phyloP scores from a whole-genome alignment of 2,797 vertebrate genomes.

The Okamejei kenojei region DNA sequence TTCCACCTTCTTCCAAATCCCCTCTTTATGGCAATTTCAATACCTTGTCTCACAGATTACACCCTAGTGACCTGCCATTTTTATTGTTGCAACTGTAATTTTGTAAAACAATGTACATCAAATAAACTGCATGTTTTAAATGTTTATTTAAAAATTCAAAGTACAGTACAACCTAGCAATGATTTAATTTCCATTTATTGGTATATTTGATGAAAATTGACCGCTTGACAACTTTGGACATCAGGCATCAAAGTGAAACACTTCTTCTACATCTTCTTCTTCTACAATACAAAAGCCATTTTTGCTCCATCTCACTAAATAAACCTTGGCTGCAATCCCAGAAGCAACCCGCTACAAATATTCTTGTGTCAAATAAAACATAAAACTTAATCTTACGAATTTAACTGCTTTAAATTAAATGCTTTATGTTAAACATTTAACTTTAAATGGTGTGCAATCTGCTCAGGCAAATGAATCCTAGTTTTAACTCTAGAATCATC shows the following conservation, averaged over 20 bases:
- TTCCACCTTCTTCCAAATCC: background rate
- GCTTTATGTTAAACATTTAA: too few species aligned
- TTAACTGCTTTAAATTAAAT: too few species aligned
- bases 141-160: background rate
- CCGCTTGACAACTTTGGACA: background rate
- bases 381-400: background rate
- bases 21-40: background rate
- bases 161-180: background rate
- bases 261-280: too few species aligned
- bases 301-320: background rate
- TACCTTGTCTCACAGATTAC: background rate
- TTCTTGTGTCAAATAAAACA: background rate
- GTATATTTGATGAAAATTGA: background rate
- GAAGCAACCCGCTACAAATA: background rate
- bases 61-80: background rate
- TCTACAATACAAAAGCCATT: background rate
- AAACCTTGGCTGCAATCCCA: background rate
- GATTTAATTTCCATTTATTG: background rate
- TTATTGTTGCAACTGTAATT: too few species aligned
- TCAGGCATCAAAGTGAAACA: background rate
- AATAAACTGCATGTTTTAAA: background rate
- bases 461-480: background rate
- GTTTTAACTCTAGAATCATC: background rate
- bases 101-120: background rate
- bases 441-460: background rate